Evolutionary conservation across 2,113 vertebrate species (phyloP).

Genomic region (Cyanocitta stelleri): DNA sequence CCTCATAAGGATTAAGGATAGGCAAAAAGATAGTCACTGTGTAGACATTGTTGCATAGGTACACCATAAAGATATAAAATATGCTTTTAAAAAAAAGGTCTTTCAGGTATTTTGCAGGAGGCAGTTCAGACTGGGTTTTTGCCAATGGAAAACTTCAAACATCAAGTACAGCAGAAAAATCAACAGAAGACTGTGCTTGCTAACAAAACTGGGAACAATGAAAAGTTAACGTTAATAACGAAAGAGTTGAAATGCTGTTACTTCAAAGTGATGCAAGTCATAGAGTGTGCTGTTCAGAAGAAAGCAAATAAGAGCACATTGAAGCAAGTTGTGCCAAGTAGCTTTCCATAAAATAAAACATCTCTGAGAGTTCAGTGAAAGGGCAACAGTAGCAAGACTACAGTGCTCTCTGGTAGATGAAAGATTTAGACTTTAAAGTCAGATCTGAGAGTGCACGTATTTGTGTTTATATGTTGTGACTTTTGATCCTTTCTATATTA

Average conservation of each 20-base stretch:
- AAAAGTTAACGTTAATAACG: neutral
- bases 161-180: neutral
- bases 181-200: neutral
- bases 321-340: neutral
- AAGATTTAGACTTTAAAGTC: neutral
- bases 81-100: neutral
- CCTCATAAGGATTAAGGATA: neutral
- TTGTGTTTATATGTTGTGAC: neutral
- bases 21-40: neutral
- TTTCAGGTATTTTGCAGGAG: neutral
- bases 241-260: neutral
- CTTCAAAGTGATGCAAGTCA: neutral
- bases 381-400: neutral
- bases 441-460: neutral
- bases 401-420: neutral
- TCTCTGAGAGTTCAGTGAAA: slow-evolving; percentile 10
- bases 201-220: neutral
- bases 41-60: neutral
- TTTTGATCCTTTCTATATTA: neutral
- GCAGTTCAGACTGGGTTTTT: neutral
- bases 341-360: neutral
- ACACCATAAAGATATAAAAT: neutral
- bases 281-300: neutral
- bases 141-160: neutral
- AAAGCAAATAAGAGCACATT: neutral